phyloP scores from a whole-genome alignment of 2,888 invertebrate species.

The Disparrhopalites patrizii region DNA sequence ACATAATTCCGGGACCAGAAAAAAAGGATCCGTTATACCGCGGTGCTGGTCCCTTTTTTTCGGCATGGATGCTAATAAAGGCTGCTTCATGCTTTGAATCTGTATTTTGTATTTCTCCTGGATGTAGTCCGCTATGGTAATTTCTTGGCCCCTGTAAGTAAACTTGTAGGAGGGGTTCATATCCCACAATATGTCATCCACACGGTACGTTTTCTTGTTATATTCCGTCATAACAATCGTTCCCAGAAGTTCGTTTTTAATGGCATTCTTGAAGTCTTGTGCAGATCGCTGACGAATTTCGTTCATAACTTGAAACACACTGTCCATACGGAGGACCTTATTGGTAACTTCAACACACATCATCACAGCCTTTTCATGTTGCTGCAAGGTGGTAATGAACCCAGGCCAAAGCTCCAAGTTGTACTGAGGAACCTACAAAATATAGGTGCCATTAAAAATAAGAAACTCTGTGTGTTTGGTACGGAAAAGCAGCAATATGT shows the following conservation, averaged over 20 bases:
- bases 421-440: slow-evolving; percentile 61
- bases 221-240: slow-evolving; percentile 76
- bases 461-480: too few relatives aligned
- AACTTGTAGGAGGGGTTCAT: slow-evolving; percentile 53
- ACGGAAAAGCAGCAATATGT: too few relatives aligned
- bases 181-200: slow-evolving; percentile 55
- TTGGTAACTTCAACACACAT: slow-evolving; percentile 75
- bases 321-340: slow-evolving; percentile 77
- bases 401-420: slow-evolving; percentile 71
- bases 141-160: slow-evolving; percentile 46
- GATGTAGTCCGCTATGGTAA: slow-evolving; percentile 53
- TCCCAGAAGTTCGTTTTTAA: slow-evolving; percentile 47
- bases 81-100: slow-evolving; percentile 33
- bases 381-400: slow-evolving; percentile 67
- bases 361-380: slow-evolving; percentile 72
- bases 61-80: slow-evolving; percentile 41
- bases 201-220: slow-evolving; percentile 56
- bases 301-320: slow-evolving; percentile 61
- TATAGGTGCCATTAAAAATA: too few relatives aligned
- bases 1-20: slow-evolving; percentile 83
- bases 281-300: background rate
- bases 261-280: too few relatives aligned
- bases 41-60: slow-evolving; percentile 43
- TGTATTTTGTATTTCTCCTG: slow-evolving; percentile 35
- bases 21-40: slow-evolving; percentile 49